Base-by-base conservation (phyloP, 2,888 invertebrate species). In the Acronicta aceris region DNA sequence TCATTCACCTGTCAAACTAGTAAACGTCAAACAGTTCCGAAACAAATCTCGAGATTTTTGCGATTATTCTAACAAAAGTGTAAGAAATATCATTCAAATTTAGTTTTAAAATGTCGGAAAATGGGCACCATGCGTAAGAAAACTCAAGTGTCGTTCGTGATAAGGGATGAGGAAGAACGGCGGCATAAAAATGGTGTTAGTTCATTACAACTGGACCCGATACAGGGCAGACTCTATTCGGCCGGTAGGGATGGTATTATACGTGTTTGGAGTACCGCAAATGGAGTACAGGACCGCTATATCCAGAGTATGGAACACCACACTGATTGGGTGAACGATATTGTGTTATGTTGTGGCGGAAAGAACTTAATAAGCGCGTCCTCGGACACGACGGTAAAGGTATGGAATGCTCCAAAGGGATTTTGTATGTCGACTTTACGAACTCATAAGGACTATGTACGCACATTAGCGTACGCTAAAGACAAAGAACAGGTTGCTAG, bases 321-420 rank as follows among this genome's bases (percentile, higher is more conserved):
- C 89, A 99, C 99, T 3, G 99, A 99, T 91, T 99, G 99, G 99
- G 99, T 99, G 50, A 99, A 99, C 92, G 99, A 99, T 92, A 98
- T 99, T 86, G 98, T 99, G 41, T 95, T 99, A 30, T 99, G 99
- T 89, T 99, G 99, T 90, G 98, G 98, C 72, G 99, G 99, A 40
- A 97, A 98, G 89, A 99, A 99, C 92, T 96, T 99, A 80, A 99
- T 99, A 88, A 99, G 99, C 68, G 99, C 99, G 6, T 99, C 99
- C 84, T 99, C 99, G 69, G 99, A 99, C 90, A 99, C 99, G 17
- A 99, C 99, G 45, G 99, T 99, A 0, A 99, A 99, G 94, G 99
- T 99, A 65, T 99, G 99, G 99, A 99, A 99, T 92, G 99, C 99
- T 15, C 98, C 99, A 76, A 99, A 99, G 95, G 99, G 99, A 9